Percentiles rank a stretch among this genome's conserved stretches.
These are phyloP conservation scores for Carcharodon carcharias DNA, from an alignment of 2,797 vertebrate species.

Conservation along the genomic window DNA sequence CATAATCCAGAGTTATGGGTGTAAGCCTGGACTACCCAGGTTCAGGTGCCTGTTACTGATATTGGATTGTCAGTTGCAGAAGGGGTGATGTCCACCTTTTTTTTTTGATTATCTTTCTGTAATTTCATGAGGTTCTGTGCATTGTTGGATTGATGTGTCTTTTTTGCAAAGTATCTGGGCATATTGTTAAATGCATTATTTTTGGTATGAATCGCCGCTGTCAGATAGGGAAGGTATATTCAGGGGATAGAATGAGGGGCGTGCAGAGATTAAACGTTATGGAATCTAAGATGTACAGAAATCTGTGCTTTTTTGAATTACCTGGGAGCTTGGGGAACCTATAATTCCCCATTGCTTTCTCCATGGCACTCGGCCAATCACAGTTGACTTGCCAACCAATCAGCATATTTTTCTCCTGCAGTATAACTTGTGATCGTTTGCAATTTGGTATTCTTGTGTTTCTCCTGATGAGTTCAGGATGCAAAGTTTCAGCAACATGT, in stretches of 20 bases:
- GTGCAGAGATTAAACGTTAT: neutral
- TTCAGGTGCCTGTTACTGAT: neutral
- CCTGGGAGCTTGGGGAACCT: too few relatives aligned
- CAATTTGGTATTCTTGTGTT: too few relatives aligned
- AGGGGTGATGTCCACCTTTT: neutral
- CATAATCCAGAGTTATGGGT: neutral
- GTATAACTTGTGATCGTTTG: too few relatives aligned
- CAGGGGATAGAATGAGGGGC: neutral
- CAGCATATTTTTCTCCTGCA: too few relatives aligned
- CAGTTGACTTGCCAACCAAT: too few relatives aligned
- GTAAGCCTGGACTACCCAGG: neutral
- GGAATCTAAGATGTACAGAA: neutral
- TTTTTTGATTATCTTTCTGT: neutral
- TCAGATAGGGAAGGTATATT: neutral
- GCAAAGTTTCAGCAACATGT: too few relatives aligned
- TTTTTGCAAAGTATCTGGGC: neutral
- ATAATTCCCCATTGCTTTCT: too few relatives aligned
- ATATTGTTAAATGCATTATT: neutral
- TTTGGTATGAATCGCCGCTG: neutral
- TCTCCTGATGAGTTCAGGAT: too few relatives aligned
- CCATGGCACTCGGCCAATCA: too few relatives aligned
- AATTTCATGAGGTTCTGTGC: neutral
- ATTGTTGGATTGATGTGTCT: neutral
- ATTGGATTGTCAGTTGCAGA: neutral
- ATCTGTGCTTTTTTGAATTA: neutral